Base-by-base conservation (phyloP, 2,113 vertebrate genomes). In the Dasyprocta punctata region DNA sequence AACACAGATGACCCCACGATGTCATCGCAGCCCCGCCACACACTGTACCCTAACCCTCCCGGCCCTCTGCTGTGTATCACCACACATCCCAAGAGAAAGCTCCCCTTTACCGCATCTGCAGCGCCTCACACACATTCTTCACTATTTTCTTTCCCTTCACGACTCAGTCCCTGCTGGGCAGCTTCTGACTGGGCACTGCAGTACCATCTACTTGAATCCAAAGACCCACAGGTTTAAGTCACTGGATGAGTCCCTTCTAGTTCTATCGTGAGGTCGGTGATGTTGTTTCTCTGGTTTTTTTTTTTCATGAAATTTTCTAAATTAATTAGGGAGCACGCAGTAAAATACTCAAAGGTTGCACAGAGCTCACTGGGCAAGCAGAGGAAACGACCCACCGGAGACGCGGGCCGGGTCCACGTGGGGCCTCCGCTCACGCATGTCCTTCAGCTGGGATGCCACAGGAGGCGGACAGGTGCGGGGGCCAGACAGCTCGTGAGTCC, bases 401-500 rank as follows among this genome's bases (percentile, higher is more conserved):
- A 3, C 7, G 33, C n/a, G 36, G n/a, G 67, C n/a, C 17, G 7
- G 67, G 36, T 20, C 67, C 67, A 20, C 19, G 1, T 2, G 2
- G 36, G 36, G 36, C 67, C 33, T 3, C 67, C 17, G 36, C 67
- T 8, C 67, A 38, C 8, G 7, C 1, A 7, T 0, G 17, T 38
- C 67, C 67, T 38, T n/a, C 22, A 2, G 63, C 38, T 12, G 38
- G 12, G 71, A 24, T 10, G 20, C 4, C n/a, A n/a, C n/a, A n/a
- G n/a, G 8, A 14, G 30, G 6, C 63, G 5, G 9, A 20, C 17
- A 41, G 24, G n/a, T 2, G 69, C 13, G 36, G n/a, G 69, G 20
- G 24, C 19, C n/a, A 41, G 19, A 41, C 8, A 1, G 19, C 30
- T 0, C 6, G 52, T 16, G 22, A 33, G 3, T 47, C 52, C 3